Percentiles rank a stretch among this genome's conserved stretches.
Evolutionary conservation across 2,113 vertebrate species (phyloP).

Genomic region (Hippocampus mohnikei): DNA sequence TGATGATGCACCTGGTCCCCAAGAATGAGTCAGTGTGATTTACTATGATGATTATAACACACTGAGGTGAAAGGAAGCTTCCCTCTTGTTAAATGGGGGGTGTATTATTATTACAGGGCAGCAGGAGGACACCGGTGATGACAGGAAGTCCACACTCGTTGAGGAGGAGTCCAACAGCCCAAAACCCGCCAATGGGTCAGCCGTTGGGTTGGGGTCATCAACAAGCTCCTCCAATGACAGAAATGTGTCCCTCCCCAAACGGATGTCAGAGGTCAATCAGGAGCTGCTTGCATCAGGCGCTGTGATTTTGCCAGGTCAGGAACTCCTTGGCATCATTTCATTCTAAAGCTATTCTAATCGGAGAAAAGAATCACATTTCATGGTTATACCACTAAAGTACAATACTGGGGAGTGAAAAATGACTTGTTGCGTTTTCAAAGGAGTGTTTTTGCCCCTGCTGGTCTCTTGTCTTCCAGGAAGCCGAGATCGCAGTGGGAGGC

Average conservation of each 20-base stretch:
- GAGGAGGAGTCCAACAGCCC: conserved; percentile 40
- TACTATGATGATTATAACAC: conserved; percentile 7
- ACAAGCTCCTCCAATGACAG: conserved; percentile 25
- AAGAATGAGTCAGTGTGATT: conserved; percentile 43
- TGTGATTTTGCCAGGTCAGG: conserved; percentile 72
- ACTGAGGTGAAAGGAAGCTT: conserved; percentile 31
- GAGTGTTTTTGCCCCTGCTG: conserved; percentile 8
- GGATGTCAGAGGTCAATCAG: conserved; percentile 66
- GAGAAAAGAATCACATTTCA: not conserved
- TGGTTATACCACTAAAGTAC: not conserved
- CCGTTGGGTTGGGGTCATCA: conserved; percentile 11
- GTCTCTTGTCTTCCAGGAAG: conserved; percentile 68
- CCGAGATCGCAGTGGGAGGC: conserved; percentile 74
- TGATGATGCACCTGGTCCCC: conserved; percentile 61
- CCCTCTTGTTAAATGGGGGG: not conserved
- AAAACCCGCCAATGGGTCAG: conserved; percentile 43
- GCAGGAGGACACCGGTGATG: conserved; percentile 30
- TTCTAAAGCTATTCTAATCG: not conserved
- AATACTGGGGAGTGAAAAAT: not conserved
- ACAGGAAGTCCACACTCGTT: conserved; percentile 37
- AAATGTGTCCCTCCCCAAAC: conserved; percentile 43
- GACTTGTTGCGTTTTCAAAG: too few species aligned
- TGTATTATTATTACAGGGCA: conserved; percentile 40
- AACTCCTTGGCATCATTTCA: not conserved
- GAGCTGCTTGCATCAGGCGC: conserved; percentile 75